Evolutionary conservation across 2,797 vertebrate species (phyloP).

Genomic region (Gymnoscopelus braueri): DNA sequence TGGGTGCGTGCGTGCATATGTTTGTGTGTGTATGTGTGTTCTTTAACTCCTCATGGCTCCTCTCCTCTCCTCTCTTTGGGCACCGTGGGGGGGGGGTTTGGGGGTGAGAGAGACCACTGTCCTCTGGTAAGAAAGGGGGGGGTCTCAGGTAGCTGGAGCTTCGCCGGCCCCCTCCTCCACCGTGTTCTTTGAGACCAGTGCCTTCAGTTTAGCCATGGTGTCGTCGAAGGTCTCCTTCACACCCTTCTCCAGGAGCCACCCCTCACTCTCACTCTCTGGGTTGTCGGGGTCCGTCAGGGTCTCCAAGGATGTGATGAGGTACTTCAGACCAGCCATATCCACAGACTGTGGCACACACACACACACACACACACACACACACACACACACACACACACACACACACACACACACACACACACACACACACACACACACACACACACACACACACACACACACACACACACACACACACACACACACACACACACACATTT

Average conservation of each 20-base stretch:
- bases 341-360: slow-evolving; percentile 67
- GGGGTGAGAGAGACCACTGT: slow-evolving; percentile 54
- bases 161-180: slow-evolving; percentile 83
- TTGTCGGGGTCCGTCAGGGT: slow-evolving; percentile 88
- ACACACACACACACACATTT: too few relatives aligned
- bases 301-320: slow-evolving; percentile 90
- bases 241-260: slow-evolving; percentile 92
- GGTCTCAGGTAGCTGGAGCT: slow-evolving; percentile 82
- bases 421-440: too few relatives aligned
- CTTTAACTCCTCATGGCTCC: slow-evolving; percentile 36
- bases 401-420: too few relatives aligned
- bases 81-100: slow-evolving; percentile 9
- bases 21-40: slow-evolving; percentile 28
- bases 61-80: slow-evolving; percentile 33
- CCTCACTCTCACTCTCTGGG: slow-evolving; percentile 91
- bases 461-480: too few relatives aligned
- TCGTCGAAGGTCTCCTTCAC: slow-evolving; percentile 89
- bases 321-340: slow-evolving; percentile 87
- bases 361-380: too few relatives aligned
- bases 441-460: too few relatives aligned
- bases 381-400: too few relatives aligned
- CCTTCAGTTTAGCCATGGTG: slow-evolving; percentile 82
- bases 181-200: slow-evolving; percentile 86
- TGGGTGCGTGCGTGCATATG: slow-evolving; percentile 12
- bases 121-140: slow-evolving; percentile 13